Evolutionary conservation across 2,888 invertebrate species (phyloP).

Genomic region (Drosophila sordidapex): DNA sequence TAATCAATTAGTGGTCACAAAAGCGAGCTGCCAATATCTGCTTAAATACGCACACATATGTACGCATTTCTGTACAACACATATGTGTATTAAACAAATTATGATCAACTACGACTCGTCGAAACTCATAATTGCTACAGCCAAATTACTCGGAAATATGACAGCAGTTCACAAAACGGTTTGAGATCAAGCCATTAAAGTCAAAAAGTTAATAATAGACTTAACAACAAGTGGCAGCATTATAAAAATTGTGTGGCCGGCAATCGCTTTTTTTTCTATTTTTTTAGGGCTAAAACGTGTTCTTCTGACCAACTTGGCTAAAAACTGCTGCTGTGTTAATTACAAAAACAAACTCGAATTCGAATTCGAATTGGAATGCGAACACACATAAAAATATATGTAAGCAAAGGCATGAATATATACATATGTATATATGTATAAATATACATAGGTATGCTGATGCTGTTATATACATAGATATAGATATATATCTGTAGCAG

Average conservation of each 20-base stretch:
- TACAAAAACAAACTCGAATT: constrained; percentile 27
- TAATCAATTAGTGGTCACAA: constrained; percentile 69
- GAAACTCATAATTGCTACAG: background rate
- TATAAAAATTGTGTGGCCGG: background rate
- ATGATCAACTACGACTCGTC: background rate
- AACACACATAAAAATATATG: background rate
- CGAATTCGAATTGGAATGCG: background rate
- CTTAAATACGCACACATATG: background rate
- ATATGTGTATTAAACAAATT: background rate
- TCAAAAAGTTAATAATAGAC: background rate
- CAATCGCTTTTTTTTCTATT: background rate
- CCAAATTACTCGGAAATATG: background rate
- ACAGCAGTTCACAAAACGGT: background rate
- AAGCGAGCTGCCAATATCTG: constrained; percentile 24
- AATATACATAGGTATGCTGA: constrained; percentile 1
- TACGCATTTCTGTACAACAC: background rate
- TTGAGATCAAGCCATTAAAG: background rate
- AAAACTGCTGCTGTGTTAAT: constrained; percentile 35
- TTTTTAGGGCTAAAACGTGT: constrained; percentile 24
- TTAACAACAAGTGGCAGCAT: background rate
- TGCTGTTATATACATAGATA: background rate
- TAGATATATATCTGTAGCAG: background rate
- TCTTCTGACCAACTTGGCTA: background rate
- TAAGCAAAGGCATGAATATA: constrained; percentile 3
- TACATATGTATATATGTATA: constrained; percentile 1